Conservation (phyloP, 2,888 invertebrate species). For the Drosophila paracracens region DNA sequence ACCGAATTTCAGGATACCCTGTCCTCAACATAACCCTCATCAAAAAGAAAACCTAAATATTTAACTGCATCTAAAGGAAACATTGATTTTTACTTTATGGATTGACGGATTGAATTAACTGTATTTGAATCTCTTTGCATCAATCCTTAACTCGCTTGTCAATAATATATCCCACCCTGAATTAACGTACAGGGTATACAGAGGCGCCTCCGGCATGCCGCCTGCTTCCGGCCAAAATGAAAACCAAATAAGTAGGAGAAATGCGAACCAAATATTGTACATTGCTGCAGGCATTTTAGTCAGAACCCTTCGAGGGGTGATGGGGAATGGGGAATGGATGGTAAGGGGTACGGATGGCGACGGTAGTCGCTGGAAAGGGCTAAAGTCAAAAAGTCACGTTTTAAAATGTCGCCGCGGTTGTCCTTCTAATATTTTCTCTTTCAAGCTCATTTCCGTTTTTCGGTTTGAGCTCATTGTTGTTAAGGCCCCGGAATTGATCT, state of each 20-base stretch:
- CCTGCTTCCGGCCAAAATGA: slow-evolving; percentile 24
- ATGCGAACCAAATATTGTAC: slow-evolving; percentile 61
- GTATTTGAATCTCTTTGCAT: neutral
- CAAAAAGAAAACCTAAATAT: too few species aligned
- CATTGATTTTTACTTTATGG: neutral
- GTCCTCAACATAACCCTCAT: neutral
- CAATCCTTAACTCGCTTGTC: neutral
- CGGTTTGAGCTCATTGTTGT: slow-evolving; percentile 17
- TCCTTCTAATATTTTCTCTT: slow-evolving; percentile 56
- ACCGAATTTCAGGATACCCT: slow-evolving; percentile 23
- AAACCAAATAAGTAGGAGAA: slow-evolving; percentile 62
- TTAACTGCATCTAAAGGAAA: neutral
- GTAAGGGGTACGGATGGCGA: neutral
- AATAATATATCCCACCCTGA: neutral
- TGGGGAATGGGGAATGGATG: neutral
- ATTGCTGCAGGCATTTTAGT: slow-evolving; percentile 44
- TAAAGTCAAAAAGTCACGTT: slow-evolving; percentile 62
- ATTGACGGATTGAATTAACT: neutral
- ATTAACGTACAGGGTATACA: slow-evolving; percentile 13
- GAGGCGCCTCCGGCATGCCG: slow-evolving; percentile 29
- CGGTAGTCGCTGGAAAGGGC: slow-evolving; percentile 6
- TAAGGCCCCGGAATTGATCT: slow-evolving; percentile 26
- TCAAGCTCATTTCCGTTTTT: slow-evolving; percentile 67
- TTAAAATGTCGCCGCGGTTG: slow-evolving; percentile 71
- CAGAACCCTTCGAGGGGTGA: neutral